These are phyloP conservation scores for Hydrochoerus hydrochaeris DNA, from an alignment of 2,113 vertebrate species.

Conservation along the genomic window DNA sequence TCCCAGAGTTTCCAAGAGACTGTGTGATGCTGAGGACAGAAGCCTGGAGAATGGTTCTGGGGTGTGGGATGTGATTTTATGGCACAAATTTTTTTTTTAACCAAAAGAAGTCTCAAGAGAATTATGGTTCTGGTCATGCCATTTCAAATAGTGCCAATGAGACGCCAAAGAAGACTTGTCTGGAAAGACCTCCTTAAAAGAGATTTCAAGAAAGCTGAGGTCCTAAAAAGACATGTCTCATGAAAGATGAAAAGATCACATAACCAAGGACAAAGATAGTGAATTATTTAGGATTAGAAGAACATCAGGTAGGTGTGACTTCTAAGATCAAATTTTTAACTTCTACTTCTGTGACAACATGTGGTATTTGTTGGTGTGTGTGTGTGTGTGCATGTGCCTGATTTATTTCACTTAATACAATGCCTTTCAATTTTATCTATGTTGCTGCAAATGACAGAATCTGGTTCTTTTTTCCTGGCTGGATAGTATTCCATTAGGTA, in stretches of 20 bases:
- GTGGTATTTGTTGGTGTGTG: background rate
- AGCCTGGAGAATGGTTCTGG: background rate
- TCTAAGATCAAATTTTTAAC: background rate
- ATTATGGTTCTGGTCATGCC: background rate
- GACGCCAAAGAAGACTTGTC: background rate
- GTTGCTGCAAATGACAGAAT: background rate
- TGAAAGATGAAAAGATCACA: background rate
- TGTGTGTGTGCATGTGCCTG: background rate
- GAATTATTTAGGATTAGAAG: background rate
- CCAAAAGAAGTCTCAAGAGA: background rate
- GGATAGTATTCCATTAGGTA: background rate
- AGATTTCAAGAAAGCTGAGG: background rate
- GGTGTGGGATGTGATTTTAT: background rate
- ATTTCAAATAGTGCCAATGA: background rate
- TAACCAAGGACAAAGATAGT: background rate
- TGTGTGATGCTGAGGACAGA: background rate
- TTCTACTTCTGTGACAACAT: background rate
- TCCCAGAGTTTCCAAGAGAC: background rate
- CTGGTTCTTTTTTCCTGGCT: background rate
- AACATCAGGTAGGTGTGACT: background rate
- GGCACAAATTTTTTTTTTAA: background rate
- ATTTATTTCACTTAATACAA: background rate
- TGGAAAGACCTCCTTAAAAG: background rate
- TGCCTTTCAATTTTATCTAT: background rate
- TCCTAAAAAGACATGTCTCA: background rate